Evolutionary conservation across 2,888 invertebrate genomes (phyloP), one percentile per base, ranked within the genome.

Genomic region (Drosophila setosimentum): DNA sequence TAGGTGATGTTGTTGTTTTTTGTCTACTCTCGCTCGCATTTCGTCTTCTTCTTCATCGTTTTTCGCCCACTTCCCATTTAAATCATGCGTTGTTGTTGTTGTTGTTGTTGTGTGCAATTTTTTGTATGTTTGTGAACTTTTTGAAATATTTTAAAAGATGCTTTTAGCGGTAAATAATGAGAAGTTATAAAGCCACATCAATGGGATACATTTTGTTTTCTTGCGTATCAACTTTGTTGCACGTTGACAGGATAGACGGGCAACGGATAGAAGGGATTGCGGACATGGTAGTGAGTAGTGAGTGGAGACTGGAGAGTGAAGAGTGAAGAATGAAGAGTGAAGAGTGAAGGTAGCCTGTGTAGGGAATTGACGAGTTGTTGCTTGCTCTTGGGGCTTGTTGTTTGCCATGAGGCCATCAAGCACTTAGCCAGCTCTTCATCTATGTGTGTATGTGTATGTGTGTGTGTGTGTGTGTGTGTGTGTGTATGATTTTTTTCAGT

Each of bases 121-220:
- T 58, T 58, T 63, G n/a, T 54, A 24, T 54, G 61, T 58, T 65
- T 13, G 3, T 64, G 4, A 45, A 45, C 45, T 40, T 50, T 91
- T 91, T 91, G 86, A 86, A 90, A 92, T 91, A 91, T 78, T 92
- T 93, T 92, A 92, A 92, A 92, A 92, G 92, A 92, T 91, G 93
- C 93, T 93, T 93, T 93, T 93, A 93, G 93, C 92, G 93, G 93
- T 92, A 92, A 92, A 92, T 93, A 93, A 93, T 93, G 92, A 93
- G 93, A 93, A 93, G 93, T 93, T 93, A 93, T 93, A 93, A 93
- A 92, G 91, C 93, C 93, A 93, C 93, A 93, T 93, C 92, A 93
- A 92, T 92, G 91, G 83, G 82, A 84, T 82, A 82, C 85, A 82
- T 84, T 89, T 78, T 73, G 73, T 64, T 71, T 67, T 67, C 66